phyloP scores from a whole-genome alignment of 2,797 vertebrate species.

The Platyrinchus mystaceus region DNA sequence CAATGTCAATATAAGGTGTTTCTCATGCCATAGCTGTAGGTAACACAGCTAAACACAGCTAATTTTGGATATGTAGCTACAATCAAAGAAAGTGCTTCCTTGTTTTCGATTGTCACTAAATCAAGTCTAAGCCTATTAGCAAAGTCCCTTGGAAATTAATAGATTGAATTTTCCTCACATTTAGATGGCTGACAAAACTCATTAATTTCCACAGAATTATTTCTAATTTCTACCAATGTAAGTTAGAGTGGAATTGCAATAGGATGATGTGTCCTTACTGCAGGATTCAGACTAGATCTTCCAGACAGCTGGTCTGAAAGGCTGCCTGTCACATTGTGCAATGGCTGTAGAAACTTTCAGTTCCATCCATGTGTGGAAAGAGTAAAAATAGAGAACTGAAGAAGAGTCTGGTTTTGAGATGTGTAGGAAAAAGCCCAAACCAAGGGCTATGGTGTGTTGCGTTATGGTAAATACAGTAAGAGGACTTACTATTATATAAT shows the following conservation, averaged over 20 bases:
- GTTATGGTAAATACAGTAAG: neutral
- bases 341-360: neutral
- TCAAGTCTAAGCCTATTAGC: neutral
- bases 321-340: neutral
- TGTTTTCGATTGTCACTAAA: neutral
- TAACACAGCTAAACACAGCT: neutral
- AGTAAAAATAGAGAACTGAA: conserved; percentile 29
- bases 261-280: neutral
- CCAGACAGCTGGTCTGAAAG: neutral
- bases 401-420: neutral
- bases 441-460: neutral
- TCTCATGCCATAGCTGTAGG: neutral
- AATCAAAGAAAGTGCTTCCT: neutral
- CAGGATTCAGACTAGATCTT: neutral
- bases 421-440: neutral
- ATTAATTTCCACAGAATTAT: neutral
- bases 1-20: neutral
- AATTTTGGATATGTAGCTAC: neutral
- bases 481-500: neutral
- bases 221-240: neutral
- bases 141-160: neutral
- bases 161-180: neutral
- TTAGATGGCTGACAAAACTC: neutral
- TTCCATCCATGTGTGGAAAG: neutral
- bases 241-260: neutral